Evolutionary conservation across 1,140 invertebrate genomes (phyloP).

Genomic region (Hylaeus anthracinus): DNA sequence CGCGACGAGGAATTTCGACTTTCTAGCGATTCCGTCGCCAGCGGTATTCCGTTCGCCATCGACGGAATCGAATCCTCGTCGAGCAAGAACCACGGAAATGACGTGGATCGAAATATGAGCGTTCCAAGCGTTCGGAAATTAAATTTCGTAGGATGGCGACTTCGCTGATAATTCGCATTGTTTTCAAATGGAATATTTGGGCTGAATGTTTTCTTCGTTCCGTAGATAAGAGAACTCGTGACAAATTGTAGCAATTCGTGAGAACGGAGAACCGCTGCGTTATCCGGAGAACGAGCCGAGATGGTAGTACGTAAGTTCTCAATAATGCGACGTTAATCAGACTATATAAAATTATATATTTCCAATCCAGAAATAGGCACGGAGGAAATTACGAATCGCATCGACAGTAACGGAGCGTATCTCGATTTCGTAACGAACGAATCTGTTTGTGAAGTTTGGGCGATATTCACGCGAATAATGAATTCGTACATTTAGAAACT

Average conservation of each 20-base stretch:
- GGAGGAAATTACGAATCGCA: slow-evolving; percentile 73
- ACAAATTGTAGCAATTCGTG: too few relatives aligned
- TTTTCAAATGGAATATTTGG: too few relatives aligned
- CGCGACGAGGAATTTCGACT: slow-evolving; percentile 19
- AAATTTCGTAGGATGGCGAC: too few relatives aligned
- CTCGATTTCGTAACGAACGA: slow-evolving; percentile 62
- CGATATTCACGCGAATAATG: neutral
- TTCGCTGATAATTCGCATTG: too few relatives aligned
- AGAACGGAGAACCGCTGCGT: slow-evolving; percentile 63
- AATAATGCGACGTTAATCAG: slow-evolving; percentile 66
- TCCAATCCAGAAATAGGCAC: slow-evolving; percentile 61
- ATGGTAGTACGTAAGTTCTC: slow-evolving; percentile 63
- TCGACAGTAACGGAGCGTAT: slow-evolving; percentile 71
- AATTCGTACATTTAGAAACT: neutral
- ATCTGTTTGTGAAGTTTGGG: too few relatives aligned
- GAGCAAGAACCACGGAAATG: too few relatives aligned
- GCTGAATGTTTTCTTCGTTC: too few relatives aligned
- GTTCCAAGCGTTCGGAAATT: too few relatives aligned
- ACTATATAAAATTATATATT: slow-evolving; percentile 75
- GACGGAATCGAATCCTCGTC: neutral
- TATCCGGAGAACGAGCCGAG: slow-evolving; percentile 61
- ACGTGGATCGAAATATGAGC: too few relatives aligned
- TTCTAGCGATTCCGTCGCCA: slow-evolving; percentile 15
- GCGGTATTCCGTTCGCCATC: neutral
- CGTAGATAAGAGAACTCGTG: too few relatives aligned